A percentile compares a stretch with the other conserved stretches of the same genome.
Evolutionary conservation across 2,888 invertebrate species (phyloP).

Genomic region (Pollenia angustigena): DNA sequence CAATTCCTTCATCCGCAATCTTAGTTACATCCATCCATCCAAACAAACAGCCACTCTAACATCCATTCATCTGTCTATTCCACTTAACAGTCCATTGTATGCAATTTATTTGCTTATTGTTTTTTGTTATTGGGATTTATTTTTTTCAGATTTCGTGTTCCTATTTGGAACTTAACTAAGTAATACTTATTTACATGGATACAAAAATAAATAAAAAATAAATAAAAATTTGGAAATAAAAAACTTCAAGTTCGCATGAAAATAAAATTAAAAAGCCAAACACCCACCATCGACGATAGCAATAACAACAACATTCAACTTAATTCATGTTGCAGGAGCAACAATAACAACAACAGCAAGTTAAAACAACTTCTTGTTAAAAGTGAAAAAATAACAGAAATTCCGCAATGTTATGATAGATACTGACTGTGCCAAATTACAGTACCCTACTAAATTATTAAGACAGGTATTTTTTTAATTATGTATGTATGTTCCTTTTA

Average conservation of each 20-base stretch:
- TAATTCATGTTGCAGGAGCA: conserved; percentile 39
- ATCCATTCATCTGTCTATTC: conserved; percentile 45
- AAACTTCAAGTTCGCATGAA: conserved; percentile 73
- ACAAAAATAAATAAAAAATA: conserved; percentile 11
- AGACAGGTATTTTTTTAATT: neutral
- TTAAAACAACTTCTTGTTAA: conserved; percentile 65
- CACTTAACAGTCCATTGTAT: conserved; percentile 67
- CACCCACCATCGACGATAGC: conserved; percentile 61
- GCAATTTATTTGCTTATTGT: conserved; percentile 66
- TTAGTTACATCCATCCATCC: conserved; percentile 46
- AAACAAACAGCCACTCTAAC: conserved; percentile 22
- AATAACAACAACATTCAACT: conserved; percentile 30
- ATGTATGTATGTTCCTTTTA: too few species aligned
- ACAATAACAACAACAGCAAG: neutral
- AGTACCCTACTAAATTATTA: conserved; percentile 37
- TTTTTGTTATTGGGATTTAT: conserved; percentile 58
- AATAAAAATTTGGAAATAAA: conserved; percentile 2
- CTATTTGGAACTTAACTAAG: conserved; percentile 60
- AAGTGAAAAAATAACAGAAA: conserved; percentile 62
- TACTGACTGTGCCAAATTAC: conserved; percentile 36
- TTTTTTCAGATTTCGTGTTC: conserved; percentile 50
- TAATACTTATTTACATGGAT: conserved; percentile 66
- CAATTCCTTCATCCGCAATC: conserved; percentile 66
- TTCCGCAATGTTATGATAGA: conserved; percentile 61
- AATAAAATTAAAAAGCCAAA: conserved; percentile 73